Evolutionary conservation across 2,113 vertebrate genomes (phyloP).

Genomic region (Anas platyrhynchos): DNA sequence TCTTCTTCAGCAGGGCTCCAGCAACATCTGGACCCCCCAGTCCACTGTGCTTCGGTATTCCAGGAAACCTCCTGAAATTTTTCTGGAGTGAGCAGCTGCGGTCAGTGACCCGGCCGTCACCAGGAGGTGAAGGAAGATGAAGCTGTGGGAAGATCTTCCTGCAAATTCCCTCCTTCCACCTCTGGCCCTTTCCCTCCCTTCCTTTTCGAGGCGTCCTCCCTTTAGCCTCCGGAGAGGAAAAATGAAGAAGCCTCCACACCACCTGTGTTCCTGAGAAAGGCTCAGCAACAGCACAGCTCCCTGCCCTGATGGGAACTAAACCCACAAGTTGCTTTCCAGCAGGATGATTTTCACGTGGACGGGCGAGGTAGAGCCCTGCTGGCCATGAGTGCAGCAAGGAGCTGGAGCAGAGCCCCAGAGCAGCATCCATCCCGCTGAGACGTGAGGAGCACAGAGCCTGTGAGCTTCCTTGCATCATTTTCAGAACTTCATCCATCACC

Average conservation of each 20-base stretch:
- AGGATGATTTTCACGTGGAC: accelerated
- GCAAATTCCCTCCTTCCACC: constrained; percentile 23
- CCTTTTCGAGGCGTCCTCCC: not conserved
- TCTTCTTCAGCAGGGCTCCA: not conserved
- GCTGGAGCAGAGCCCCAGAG: not conserved
- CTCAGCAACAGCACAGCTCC: not conserved
- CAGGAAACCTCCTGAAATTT: not conserved
- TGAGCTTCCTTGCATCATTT: not conserved
- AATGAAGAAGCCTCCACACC: not conserved
- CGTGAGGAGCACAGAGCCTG: accelerated
- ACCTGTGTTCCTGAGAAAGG: not conserved
- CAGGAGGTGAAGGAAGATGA: not conserved
- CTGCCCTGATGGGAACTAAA: not conserved
- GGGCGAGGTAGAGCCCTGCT: not conserved
- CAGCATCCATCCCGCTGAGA: not conserved
- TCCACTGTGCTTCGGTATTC: not conserved
- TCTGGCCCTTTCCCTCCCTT: not conserved
- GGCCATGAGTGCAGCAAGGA: accelerated
- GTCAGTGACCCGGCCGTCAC: not conserved
- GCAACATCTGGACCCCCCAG: not conserved
- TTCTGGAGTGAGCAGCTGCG: not conserved
- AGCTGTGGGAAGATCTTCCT: not conserved
- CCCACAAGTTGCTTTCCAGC: accelerated
- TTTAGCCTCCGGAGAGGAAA: not conserved
- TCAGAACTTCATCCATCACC: not conserved